These are phyloP conservation scores for Cephus spinipes DNA, from an alignment of 2,888 invertebrate species.

Conservation along the genomic window DNA sequence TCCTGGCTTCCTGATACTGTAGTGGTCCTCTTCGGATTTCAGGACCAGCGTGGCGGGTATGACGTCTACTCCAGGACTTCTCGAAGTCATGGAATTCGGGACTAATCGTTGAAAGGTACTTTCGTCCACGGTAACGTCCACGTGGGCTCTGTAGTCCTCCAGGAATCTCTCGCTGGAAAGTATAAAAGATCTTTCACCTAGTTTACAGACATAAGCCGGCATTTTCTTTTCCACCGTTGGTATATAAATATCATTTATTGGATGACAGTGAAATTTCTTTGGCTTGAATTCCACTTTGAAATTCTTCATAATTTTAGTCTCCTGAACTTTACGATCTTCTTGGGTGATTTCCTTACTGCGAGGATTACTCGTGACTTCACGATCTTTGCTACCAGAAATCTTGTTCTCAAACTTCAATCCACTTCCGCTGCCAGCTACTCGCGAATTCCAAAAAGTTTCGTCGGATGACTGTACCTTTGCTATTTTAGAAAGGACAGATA, in stretches of 20 bases:
- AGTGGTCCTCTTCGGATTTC: slow-evolving; percentile 38
- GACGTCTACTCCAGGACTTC: slow-evolving; percentile 30
- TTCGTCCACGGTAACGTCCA: slow-evolving; percentile 45
- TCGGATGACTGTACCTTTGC: slow-evolving; percentile 28
- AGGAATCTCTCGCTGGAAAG: slow-evolving; percentile 51
- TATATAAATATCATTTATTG: slow-evolving; percentile 43
- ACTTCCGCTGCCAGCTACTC: background rate
- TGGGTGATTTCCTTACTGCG: background rate
- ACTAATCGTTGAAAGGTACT: slow-evolving; percentile 30
- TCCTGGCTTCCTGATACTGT: slow-evolving; percentile 35
- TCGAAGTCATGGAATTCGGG: slow-evolving; percentile 16
- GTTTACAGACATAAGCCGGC: slow-evolving; percentile 47
- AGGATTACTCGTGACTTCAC: background rate
- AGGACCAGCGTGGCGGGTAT: slow-evolving; percentile 49
- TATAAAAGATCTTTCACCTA: slow-evolving; percentile 41
- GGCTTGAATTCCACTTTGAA: slow-evolving; percentile 8
- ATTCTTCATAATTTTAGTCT: background rate
- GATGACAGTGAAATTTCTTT: slow-evolving; percentile 40
- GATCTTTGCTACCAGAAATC: background rate
- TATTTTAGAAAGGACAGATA: slow-evolving; percentile 45
- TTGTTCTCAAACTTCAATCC: background rate
- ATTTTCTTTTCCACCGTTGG: slow-evolving; percentile 38
- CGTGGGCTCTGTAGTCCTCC: slow-evolving; percentile 39
- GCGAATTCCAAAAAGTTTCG: background rate
- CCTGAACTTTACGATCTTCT: background rate